Percentiles rank a stretch among this genome's conserved stretches.
Conservation (phyloP, 2,113 vertebrate species). For the Theropithecus gelada region DNA sequence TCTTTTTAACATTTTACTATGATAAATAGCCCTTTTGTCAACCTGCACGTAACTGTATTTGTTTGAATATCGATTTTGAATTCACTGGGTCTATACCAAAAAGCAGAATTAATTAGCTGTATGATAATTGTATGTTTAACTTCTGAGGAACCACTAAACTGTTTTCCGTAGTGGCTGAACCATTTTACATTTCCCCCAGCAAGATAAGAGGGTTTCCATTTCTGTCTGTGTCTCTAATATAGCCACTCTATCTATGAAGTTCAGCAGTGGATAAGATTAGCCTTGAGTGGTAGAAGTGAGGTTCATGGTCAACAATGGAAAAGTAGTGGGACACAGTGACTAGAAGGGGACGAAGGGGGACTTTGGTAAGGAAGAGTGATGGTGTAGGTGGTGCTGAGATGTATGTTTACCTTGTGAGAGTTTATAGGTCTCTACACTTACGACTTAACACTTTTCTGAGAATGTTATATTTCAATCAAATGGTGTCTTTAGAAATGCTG, state of each 20-base stretch:
- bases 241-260: neutral
- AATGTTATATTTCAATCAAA: too few species aligned
- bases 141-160: neutral
- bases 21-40: neutral
- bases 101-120: neutral
- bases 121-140: neutral
- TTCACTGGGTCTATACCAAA: neutral
- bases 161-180: neutral
- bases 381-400: too few species aligned
- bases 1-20: neutral
- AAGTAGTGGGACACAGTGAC: too few species aligned
- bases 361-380: too few species aligned
- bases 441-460: too few species aligned
- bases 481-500: too few species aligned
- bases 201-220: neutral
- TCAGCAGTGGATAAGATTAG: neutral
- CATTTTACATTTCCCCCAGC: neutral
- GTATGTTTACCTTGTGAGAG: too few species aligned
- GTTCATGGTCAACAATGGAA: rapidly evolving
- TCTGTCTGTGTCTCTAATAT: neutral
- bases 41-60: neutral
- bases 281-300: neutral
- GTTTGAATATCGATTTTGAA: neutral
- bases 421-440: too few species aligned
- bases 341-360: too few species aligned